A percentile compares a stretch with the other conserved stretches of the same genome.
phyloP scores from a whole-genome alignment of 2,888 invertebrate species.

The Drosophila birchii region DNA sequence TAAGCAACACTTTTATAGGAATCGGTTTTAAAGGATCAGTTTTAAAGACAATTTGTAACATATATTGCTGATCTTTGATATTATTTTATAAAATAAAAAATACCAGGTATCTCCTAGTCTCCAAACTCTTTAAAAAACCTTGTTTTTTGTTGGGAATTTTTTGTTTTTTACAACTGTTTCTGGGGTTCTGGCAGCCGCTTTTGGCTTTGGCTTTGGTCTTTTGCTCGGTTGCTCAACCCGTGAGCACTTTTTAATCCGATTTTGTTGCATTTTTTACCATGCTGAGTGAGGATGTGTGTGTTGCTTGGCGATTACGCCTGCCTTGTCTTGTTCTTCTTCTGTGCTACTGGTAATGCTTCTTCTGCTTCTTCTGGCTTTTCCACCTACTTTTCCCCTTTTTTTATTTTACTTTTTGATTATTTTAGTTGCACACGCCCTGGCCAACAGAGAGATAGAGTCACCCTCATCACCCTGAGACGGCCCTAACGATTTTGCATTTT shows the following conservation, averaged over 20 bases:
- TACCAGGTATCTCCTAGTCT: conserved; percentile 12
- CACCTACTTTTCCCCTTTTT: conserved; percentile 39
- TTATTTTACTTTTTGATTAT: conserved; percentile 65
- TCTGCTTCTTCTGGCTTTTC: conserved; percentile 31
- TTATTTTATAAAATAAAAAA: not conserved
- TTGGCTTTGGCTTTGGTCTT: conserved; percentile 65
- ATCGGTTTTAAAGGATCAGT: no score
- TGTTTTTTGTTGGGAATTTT: conserved; percentile 2
- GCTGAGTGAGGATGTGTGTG: conserved; percentile 50
- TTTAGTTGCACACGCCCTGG: conserved; percentile 53
- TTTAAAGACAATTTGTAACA: no score
- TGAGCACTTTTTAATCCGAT: conserved; percentile 78
- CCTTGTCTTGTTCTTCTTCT: conserved; percentile 28
- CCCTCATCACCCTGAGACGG: conserved; percentile 35
- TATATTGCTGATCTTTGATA: no score
- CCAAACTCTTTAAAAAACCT: not conserved
- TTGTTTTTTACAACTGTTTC: conserved; percentile 31
- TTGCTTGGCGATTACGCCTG: conserved; percentile 66
- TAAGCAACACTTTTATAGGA: no score
- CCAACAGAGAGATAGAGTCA: conserved; percentile 21
- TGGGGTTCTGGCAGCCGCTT: conserved; percentile 50
- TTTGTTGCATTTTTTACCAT: conserved; percentile 69
- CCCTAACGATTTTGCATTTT: conserved; percentile 60
- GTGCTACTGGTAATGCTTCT: conserved; percentile 23
- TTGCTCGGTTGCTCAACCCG: conserved; percentile 65